Conservation (phyloP, 2,888 invertebrate genomes). For the Tuberolachnus salignus region DNA sequence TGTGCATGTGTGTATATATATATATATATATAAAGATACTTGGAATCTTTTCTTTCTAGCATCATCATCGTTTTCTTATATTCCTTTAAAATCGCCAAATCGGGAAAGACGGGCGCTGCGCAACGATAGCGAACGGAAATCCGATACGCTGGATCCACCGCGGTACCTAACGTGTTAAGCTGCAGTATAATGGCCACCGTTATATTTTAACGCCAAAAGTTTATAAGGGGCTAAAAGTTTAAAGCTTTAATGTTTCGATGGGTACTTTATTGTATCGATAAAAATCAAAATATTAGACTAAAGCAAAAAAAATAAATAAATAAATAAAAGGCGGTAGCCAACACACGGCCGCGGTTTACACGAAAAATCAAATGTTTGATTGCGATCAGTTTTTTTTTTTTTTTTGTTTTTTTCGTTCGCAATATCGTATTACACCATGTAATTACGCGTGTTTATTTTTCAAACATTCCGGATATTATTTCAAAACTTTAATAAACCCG, state of each 20-base stretch:
- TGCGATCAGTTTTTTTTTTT: too few species aligned
- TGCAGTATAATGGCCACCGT: slow-evolving; percentile 14
- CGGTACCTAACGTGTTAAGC: slow-evolving; percentile 34
- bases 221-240: slow-evolving; percentile 45
- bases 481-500: too few species aligned
- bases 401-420: too few species aligned
- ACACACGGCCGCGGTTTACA: too few species aligned
- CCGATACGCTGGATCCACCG: slow-evolving; percentile 41
- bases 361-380: too few species aligned
- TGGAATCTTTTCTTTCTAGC: background rate
- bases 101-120: background rate
- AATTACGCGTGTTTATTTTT: too few species aligned
- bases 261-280: slow-evolving; percentile 28
- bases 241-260: slow-evolving; percentile 28
- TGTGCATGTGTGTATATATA: background rate
- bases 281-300: slow-evolving; percentile 42
- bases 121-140: slow-evolving; percentile 40
- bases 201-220: slow-evolving; percentile 46
- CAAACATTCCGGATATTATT: too few species aligned
- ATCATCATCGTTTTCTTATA: slow-evolving; percentile 25
- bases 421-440: too few species aligned
- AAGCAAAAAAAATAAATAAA: slow-evolving; percentile 24
- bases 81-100: slow-evolving; percentile 25
- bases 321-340: too few species aligned
- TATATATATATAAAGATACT: background rate